Base-by-base conservation (phyloP, 2,797 vertebrate species). In the Esox masquinongy region DNA sequence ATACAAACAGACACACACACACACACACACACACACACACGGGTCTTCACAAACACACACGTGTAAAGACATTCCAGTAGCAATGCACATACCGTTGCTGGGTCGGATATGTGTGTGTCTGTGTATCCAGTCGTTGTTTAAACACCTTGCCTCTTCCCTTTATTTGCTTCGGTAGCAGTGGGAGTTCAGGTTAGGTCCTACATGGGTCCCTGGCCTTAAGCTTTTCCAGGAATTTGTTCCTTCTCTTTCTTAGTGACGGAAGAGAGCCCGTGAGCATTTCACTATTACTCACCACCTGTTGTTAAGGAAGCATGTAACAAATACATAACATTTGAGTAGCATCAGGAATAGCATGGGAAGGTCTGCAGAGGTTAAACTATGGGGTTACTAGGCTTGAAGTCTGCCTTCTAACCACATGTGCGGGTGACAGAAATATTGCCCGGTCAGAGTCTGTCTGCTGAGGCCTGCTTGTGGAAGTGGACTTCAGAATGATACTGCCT, bases 371-470 rank as follows among this genome's bases (percentile, higher is more conserved):
- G 78, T 61, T 85, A 83, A 88, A 76, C 72, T 67, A 36, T 26
- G 81, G 87, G 87, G 86, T 90, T 87, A 91, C 84, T 84, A 83
- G 81, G 83, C 76, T 89, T 90, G 83, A 84, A 89, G 86, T 87
- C 87, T 61, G 56, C n/a, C 56, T 61, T 22, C 56, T 24, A 26
- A 61, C 36, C 2, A 34, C 34, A 5, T 34, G 34, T 2, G 5
- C 5, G 34, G 34, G 34, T 22, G 17, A 59, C 77, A 34, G 72
- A 73, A 85, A 74, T 86, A 70, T 31, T 34, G 5, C 29, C 34
- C 6, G 26, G 15, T 31, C 64, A 29, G 63, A 15, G 14, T 24
- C 29, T 16, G 14, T 16, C 63, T 29, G 26, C 6, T 14, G 22
- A 29, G 64, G 14, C 14, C 64, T 12, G 31, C 24, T 24, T 71